phyloP scores from a whole-genome alignment of 2,888 invertebrate genomes.

The Lingula anatina region DNA sequence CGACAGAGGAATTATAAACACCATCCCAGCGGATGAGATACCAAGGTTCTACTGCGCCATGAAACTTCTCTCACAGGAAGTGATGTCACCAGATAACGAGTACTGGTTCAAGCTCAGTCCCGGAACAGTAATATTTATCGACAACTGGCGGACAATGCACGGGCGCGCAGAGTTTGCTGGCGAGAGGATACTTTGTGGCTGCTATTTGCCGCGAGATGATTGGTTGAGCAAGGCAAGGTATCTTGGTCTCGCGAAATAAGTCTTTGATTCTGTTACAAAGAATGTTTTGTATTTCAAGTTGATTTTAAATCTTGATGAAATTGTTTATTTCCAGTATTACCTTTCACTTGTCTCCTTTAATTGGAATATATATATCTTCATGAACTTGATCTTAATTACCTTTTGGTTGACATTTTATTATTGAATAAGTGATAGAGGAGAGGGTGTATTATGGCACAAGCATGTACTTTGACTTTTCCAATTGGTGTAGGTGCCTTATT shows the following conservation, averaged over 20 bases:
- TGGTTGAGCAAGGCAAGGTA: slow-evolving; percentile 28
- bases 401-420: too few relatives aligned
- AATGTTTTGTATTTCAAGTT: too few relatives aligned
- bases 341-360: too few relatives aligned
- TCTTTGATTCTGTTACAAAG: too few relatives aligned
- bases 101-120: slow-evolving; percentile 54
- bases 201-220: slow-evolving; percentile 68
- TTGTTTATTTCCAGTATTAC: too few relatives aligned
- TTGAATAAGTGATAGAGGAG: too few relatives aligned
- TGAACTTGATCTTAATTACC: too few relatives aligned
- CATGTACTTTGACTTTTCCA: too few relatives aligned
- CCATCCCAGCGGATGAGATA: slow-evolving; percentile 57
- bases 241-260: slow-evolving; percentile 25
- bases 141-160: slow-evolving; percentile 75
- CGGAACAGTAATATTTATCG: slow-evolving; percentile 68
- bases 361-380: too few relatives aligned
- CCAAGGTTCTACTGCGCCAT: slow-evolving; percentile 59
- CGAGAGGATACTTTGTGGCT: slow-evolving; percentile 63
- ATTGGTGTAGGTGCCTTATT: too few relatives aligned
- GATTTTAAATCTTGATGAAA: too few relatives aligned
- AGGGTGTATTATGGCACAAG: too few relatives aligned
- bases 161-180: slow-evolving; percentile 69
- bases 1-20: slow-evolving; percentile 65
- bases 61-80: slow-evolving; percentile 16
- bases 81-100: slow-evolving; percentile 49